Conservation (phyloP, 2,113 vertebrate genomes). For the Myocastor coypus region DNA sequence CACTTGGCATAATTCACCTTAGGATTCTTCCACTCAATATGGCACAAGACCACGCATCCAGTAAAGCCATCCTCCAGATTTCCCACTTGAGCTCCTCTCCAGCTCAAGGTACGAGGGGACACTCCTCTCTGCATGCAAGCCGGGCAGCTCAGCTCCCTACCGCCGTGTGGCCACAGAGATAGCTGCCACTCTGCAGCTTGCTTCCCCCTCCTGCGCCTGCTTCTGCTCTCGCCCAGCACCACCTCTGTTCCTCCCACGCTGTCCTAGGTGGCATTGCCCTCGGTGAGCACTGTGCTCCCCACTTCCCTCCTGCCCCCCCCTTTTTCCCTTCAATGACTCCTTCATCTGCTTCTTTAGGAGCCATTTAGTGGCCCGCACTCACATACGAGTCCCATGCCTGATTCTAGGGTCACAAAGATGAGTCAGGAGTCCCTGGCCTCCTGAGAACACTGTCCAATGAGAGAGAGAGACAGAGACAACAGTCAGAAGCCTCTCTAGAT, state of each 20-base stretch:
- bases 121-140: not conserved
- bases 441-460: not conserved
- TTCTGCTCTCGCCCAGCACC: not conserved
- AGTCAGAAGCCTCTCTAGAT: not conserved
- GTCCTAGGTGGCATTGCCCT: not conserved
- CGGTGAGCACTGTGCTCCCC: not conserved
- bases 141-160: not conserved
- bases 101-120: fast-evolving
- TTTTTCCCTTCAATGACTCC: not conserved
- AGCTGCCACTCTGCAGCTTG: not conserved
- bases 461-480: not conserved
- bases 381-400: not conserved
- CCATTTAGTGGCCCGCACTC: not conserved
- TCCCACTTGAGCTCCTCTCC: not conserved
- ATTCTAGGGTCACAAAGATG: not conserved
- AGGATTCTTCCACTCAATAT: not conserved
- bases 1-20: not conserved
- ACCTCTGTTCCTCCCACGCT: not conserved
- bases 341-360: not conserved
- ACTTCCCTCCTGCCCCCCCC: not conserved
- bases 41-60: not conserved
- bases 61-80: not conserved
- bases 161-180: not conserved
- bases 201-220: not conserved
- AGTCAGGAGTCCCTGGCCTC: not conserved